Conservation (phyloP, 2,888 invertebrate genomes). For the Sarcophaga rosellei region DNA sequence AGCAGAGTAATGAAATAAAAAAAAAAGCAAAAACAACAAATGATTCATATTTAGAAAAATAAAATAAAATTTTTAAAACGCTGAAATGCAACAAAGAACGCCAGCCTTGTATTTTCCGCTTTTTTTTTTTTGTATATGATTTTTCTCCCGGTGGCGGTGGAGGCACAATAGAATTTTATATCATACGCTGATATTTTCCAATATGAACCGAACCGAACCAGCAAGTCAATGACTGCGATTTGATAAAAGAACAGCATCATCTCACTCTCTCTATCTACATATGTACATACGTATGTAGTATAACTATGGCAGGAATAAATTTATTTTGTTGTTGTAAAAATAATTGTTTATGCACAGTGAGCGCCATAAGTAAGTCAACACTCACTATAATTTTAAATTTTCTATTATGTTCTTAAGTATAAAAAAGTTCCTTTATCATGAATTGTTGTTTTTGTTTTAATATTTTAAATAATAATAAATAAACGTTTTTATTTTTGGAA, state of each 20-base stretch:
- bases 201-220: neutral
- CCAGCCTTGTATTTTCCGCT: constrained; percentile 7
- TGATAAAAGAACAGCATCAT: constrained; percentile 50
- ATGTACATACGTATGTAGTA: too few relatives aligned
- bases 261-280: neutral
- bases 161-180: constrained; percentile 37
- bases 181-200: neutral
- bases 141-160: neutral
- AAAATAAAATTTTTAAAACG: constrained; percentile 30
- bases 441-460: too few relatives aligned
- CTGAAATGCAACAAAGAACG: constrained; percentile 43
- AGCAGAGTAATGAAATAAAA: neutral
- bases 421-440: too few relatives aligned
- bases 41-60: constrained; percentile 21
- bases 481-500: too few relatives aligned
- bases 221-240: constrained; percentile 52
- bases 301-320: neutral
- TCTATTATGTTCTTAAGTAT: too few relatives aligned
- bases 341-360: constrained; percentile 3
- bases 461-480: too few relatives aligned
- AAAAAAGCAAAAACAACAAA: neutral
- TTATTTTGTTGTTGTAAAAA: neutral
- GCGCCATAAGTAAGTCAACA: too few relatives aligned
- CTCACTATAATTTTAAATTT: too few relatives aligned
- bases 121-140: constrained; percentile 18